Evolutionary conservation across 2,888 invertebrate genomes (phyloP).

Genomic region (Caenorhabditis afra): DNA sequence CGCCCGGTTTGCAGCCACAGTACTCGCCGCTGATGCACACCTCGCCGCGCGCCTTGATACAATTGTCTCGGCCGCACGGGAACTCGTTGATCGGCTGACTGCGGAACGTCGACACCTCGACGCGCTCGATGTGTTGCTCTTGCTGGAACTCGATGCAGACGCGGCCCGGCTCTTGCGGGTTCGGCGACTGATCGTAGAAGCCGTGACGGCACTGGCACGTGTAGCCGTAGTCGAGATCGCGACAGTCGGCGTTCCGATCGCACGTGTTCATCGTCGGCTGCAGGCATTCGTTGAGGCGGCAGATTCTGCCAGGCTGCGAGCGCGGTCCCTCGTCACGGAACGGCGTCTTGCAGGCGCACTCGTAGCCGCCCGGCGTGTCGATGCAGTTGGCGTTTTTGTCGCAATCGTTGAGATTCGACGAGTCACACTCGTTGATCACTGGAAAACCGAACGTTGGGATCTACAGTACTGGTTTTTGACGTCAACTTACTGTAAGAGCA

Average conservation of each 20-base stretch:
- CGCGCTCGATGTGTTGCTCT: slow-evolving; percentile 51
- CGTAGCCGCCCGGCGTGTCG: slow-evolving; percentile 78
- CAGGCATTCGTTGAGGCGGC: slow-evolving; percentile 77
- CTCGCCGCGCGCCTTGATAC: slow-evolving; percentile 64
- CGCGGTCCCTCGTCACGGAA: slow-evolving; percentile 74
- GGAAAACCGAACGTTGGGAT: slow-evolving; percentile 35
- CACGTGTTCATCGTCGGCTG: slow-evolving; percentile 74
- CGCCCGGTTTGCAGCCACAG: slow-evolving; percentile 79
- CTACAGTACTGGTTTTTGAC: no score
- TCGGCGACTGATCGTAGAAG: slow-evolving; percentile 78
- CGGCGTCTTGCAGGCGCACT: slow-evolving; percentile 74
- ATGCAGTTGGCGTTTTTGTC: slow-evolving; percentile 77
- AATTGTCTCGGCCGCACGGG: slow-evolving; percentile 73
- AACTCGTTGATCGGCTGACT: slow-evolving; percentile 58
- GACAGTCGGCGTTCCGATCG: slow-evolving; percentile 74
- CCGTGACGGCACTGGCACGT: slow-evolving; percentile 73
- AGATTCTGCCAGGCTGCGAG: slow-evolving; percentile 73
- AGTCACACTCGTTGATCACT: slow-evolving; percentile 80
- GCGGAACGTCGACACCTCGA: slow-evolving; percentile 37
- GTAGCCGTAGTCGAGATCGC: slow-evolving; percentile 77
- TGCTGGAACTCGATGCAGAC: slow-evolving; percentile 74
- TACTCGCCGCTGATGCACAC: slow-evolving; percentile 78
- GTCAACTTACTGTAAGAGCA: slow-evolving; percentile 76
- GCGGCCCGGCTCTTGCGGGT: slow-evolving; percentile 74
- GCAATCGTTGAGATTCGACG: slow-evolving; percentile 80